Evolutionary conservation across 2,888 invertebrate species (phyloP).

Genomic region (Chironomus riparius): DNA sequence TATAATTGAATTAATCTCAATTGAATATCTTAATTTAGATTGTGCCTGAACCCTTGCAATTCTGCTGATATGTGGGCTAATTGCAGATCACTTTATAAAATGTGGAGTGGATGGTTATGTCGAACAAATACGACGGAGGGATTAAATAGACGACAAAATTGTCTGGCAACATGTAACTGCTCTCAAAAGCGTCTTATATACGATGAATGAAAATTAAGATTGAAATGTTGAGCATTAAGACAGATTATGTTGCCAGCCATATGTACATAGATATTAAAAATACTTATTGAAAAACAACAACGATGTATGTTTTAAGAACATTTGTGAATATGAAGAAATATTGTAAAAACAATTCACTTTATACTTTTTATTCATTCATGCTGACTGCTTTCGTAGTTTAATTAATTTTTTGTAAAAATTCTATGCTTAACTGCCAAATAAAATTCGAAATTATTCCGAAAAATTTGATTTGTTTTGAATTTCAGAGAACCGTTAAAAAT

Average conservation of each 20-base stretch:
- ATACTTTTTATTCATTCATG: too few species aligned
- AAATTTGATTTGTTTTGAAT: not conserved
- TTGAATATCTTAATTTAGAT: conserved; percentile 31
- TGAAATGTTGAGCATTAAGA: not conserved
- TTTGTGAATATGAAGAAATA: too few species aligned
- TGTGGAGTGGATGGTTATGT: conserved; percentile 54
- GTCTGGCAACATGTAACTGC: conserved; percentile 67
- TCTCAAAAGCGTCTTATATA: conserved; percentile 45
- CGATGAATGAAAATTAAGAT: not conserved
- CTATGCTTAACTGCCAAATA: not conserved
- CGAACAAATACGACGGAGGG: conserved; percentile 46
- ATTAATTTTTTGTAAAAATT: not conserved
- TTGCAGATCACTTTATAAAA: conserved; percentile 52
- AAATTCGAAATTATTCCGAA: not conserved
- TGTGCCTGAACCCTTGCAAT: conserved; percentile 67
- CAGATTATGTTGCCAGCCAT: too few species aligned
- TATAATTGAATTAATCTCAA: conserved; percentile 8
- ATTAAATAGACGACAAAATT: conserved; percentile 46
- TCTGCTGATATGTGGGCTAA: conserved; percentile 63
- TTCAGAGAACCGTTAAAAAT: not conserved
- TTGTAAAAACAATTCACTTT: too few species aligned
- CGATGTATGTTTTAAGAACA: too few species aligned
- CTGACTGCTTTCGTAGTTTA: too few species aligned
- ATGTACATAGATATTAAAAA: not conserved
- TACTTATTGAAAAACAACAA: not conserved